These are phyloP conservation scores for Spilogale gracilis DNA, from an alignment of 2,113 vertebrate species.

Conservation along the genomic window DNA sequence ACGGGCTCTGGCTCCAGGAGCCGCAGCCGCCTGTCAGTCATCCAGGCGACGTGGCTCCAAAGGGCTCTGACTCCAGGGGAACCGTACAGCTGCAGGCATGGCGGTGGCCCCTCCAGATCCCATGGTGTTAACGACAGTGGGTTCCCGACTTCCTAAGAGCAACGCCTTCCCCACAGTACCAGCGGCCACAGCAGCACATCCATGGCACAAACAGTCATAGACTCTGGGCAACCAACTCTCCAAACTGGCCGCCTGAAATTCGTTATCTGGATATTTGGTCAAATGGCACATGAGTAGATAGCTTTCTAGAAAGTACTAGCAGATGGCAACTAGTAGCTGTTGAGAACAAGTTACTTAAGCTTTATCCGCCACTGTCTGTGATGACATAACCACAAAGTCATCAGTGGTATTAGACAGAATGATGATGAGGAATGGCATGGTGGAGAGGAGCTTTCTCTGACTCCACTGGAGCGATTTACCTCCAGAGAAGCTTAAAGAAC, in stretches of 20 bases:
- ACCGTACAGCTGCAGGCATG: not conserved
- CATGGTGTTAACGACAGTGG: too few species aligned
- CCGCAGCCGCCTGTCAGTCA: not conserved
- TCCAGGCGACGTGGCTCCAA: not conserved
- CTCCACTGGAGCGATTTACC: not conserved
- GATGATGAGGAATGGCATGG: not conserved
- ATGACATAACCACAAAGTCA: not conserved
- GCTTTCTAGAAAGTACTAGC: not conserved
- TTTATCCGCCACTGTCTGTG: not conserved
- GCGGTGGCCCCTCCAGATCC: not conserved
- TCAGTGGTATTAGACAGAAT: not conserved
- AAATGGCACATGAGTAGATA: not conserved
- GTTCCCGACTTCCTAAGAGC: not conserved
- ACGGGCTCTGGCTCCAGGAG: not conserved
- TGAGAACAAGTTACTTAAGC: not conserved
- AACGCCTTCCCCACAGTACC: not conserved
- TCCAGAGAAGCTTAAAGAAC: not conserved
- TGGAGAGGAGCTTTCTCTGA: not conserved
- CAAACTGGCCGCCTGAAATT: not conserved
- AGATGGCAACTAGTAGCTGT: not conserved
- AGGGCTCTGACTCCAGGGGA: not conserved
- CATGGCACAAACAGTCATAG: not conserved
- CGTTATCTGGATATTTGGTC: not conserved
- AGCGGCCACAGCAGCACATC: not conserved
- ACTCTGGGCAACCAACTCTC: not conserved